These are phyloP conservation scores for Sclerurus mexicanus DNA, from an alignment of 2,113 vertebrate genomes.

Conservation along the genomic window DNA sequence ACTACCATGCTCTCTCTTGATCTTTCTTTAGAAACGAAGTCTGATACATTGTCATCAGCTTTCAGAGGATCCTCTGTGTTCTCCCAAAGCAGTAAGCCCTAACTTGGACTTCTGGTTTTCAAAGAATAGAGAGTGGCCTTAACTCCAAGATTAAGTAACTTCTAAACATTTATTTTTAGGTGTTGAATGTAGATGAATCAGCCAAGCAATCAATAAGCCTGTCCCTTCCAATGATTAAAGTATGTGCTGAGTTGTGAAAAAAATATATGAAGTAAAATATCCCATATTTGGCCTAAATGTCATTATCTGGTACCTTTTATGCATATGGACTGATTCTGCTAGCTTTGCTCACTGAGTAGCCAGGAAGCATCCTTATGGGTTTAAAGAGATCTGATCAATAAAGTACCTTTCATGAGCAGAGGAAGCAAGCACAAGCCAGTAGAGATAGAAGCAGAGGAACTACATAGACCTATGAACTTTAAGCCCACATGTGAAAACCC, in stretches of 20 bases:
- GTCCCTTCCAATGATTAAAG: neutral
- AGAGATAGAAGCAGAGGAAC: neutral
- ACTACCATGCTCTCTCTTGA: neutral
- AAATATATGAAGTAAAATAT: neutral
- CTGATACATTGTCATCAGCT: neutral
- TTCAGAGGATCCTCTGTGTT: neutral
- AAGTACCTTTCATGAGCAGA: neutral
- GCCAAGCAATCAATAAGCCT: neutral
- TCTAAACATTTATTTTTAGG: neutral
- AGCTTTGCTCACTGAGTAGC: neutral
- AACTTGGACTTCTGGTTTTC: neutral
- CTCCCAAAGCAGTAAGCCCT: neutral
- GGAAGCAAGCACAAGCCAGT: neutral
- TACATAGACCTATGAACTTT: neutral
- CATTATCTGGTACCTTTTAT: neutral
- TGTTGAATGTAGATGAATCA: neutral
- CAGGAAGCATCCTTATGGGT: neutral
- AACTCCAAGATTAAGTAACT: neutral
- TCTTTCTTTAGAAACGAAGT: neutral
- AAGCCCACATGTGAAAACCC: neutral
- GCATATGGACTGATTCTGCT: neutral
- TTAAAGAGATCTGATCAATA: neutral
- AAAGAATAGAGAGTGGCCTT: neutral
- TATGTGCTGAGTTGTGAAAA: neutral
- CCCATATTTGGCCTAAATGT: neutral